Evolutionary conservation across 2,797 vertebrate genomes (phyloP).

Genomic region (Sebastes oblongus): DNA sequence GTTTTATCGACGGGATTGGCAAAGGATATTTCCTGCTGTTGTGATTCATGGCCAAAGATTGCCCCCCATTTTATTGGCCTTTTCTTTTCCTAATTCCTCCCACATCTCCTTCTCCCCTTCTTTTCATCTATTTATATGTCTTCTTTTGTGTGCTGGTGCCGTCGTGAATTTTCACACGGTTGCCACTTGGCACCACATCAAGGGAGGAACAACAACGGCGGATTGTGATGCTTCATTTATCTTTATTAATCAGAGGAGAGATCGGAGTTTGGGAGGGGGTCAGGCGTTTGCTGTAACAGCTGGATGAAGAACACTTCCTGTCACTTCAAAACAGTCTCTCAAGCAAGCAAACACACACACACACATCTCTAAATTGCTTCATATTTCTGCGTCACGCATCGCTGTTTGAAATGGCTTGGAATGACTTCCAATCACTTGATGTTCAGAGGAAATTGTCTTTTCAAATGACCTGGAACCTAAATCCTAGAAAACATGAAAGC

Average conservation of each 20-base stretch:
- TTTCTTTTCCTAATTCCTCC: background rate
- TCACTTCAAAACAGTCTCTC: slow-evolving; percentile 12
- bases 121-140: slow-evolving; percentile 8
- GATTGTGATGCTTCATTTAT: slow-evolving; percentile 64
- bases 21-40: slow-evolving; percentile 43
- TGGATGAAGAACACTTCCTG: slow-evolving; percentile 37
- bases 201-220: slow-evolving; percentile 24
- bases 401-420: slow-evolving; percentile 40
- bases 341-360: background rate
- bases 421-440: slow-evolving; percentile 43
- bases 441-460: slow-evolving; percentile 43
- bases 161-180: slow-evolving; percentile 14
- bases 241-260: slow-evolving; percentile 71
- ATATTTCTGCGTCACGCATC: slow-evolving; percentile 22
- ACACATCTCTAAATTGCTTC: slow-evolving; percentile 14
- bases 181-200: slow-evolving; percentile 43
- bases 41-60: slow-evolving; percentile 28
- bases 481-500: slow-evolving; percentile 7
- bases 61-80: background rate
- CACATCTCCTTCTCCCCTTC: background rate
- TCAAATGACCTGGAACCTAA: slow-evolving; percentile 42
- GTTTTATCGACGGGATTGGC: slow-evolving; percentile 52
- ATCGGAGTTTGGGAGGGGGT: slow-evolving; percentile 5
- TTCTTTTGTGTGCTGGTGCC: background rate
- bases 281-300: slow-evolving; percentile 41